These are phyloP conservation scores for Chamaetylas fuelleborni DNA, from an alignment of 2,113 vertebrate genomes.

Conservation along the genomic window DNA sequence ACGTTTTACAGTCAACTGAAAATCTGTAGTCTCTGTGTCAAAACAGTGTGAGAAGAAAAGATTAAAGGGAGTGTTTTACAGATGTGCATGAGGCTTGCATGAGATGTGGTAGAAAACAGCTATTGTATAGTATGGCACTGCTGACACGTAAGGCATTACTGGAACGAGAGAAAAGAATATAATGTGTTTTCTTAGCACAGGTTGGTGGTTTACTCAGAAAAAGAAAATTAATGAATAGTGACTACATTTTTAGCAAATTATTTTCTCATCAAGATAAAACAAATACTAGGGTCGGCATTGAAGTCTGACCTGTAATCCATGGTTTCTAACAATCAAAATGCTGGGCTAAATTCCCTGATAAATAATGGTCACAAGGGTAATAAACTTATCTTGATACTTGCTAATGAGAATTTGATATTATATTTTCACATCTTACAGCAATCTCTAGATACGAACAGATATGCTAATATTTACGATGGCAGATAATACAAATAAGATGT, in stretches of 20 bases:
- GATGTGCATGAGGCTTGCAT: not conserved
- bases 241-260: not conserved
- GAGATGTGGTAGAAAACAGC: not conserved
- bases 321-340: not conserved
- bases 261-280: not conserved
- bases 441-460: not conserved
- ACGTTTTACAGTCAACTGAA: not conserved
- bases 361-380: not conserved
- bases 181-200: not conserved
- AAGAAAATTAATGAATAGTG: not conserved
- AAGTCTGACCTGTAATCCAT: not conserved
- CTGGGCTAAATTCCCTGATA: not conserved
- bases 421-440: not conserved
- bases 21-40: not conserved
- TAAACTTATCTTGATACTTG: not conserved
- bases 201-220: not conserved
- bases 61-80: not conserved
- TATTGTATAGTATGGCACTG: not conserved
- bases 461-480: not conserved
- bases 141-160: not conserved
- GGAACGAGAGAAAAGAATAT: not conserved
- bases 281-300: not conserved
- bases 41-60: not conserved
- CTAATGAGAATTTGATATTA: not conserved
- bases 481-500: not conserved